Conservation (phyloP, 2,888 invertebrate species). For the Unio pictorum region DNA sequence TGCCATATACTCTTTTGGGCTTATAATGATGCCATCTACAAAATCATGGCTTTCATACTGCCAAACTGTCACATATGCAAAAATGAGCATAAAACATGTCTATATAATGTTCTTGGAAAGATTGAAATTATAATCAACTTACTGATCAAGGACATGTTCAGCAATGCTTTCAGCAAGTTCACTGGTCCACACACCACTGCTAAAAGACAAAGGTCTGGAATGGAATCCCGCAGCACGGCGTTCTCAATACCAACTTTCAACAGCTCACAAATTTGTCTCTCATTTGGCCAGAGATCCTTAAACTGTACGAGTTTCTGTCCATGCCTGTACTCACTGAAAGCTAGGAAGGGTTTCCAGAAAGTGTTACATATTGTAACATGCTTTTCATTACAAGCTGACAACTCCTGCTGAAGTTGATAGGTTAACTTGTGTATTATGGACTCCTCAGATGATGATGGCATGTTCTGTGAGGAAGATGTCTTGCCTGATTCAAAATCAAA, state of each 20-base stretch:
- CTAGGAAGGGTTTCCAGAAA: constrained; percentile 58
- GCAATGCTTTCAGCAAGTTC: constrained; percentile 43
- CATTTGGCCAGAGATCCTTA: constrained; percentile 51
- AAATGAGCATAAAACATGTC: not conserved
- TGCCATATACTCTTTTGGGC: too few species aligned
- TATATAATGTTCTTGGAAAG: too few species aligned
- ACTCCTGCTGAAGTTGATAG: constrained; percentile 3
- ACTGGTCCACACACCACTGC: constrained; percentile 53
- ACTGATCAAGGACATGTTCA: constrained; percentile 52
- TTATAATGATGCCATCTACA: not conserved
- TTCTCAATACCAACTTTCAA: constrained; percentile 38
- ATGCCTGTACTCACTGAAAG: constrained; percentile 50
- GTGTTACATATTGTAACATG: constrained; percentile 44
- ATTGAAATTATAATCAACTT: constrained; percentile 27
- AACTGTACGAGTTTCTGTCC: constrained; percentile 46
- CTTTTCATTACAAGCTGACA: constrained; percentile 25
- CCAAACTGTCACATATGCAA: not conserved
- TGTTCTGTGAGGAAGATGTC: too few species aligned
- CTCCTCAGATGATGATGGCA: too few species aligned
- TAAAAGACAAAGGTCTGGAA: constrained; percentile 52
- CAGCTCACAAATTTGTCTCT: constrained; percentile 31
- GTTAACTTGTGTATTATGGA: too few species aligned
- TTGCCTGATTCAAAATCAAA: too few species aligned
- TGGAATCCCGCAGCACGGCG: constrained; percentile 38
- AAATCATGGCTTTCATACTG: not conserved